Conservation (phyloP, 2,797 vertebrate species). For the Lithobates sylvaticus region DNA sequence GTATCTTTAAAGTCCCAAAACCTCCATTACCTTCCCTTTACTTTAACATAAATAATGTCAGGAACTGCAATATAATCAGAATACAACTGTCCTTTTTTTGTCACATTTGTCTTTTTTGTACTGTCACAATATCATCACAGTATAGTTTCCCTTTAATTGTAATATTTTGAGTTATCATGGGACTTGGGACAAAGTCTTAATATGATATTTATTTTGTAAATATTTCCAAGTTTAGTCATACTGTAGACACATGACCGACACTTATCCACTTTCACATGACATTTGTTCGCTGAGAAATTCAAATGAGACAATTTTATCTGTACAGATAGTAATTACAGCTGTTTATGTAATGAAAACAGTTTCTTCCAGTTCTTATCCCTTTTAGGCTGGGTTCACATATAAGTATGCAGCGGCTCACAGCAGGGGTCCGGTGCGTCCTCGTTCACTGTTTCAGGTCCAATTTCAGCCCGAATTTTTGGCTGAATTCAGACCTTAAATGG, state of each 20-base stretch:
- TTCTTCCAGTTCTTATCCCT: background rate
- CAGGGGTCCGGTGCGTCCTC: too few species aligned
- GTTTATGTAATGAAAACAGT: conserved; percentile 2
- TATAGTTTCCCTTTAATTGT: background rate
- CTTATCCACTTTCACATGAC: conserved; percentile 40
- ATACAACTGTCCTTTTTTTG: too few species aligned
- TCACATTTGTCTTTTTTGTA: background rate
- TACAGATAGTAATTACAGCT: conserved; percentile 26
- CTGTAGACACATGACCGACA: background rate
- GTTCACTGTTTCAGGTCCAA: too few species aligned
- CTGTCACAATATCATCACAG: background rate
- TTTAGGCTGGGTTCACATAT: too few species aligned
- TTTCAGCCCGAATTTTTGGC: too few species aligned
- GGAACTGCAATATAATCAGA: too few species aligned
- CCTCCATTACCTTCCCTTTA: too few species aligned
- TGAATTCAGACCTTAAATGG: too few species aligned
- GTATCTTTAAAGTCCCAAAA: too few species aligned
- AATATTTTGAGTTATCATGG: conserved; percentile 20
- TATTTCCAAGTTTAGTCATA: conserved; percentile 34
- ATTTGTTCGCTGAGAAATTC: conserved; percentile 32
- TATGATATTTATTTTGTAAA: conserved; percentile 20
- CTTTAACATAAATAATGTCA: too few species aligned
- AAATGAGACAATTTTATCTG: conserved; percentile 32
- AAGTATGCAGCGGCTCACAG: too few species aligned
- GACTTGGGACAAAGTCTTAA: conserved; percentile 17